phyloP scores from a whole-genome alignment of 1,140 invertebrate genomes.

The Cotesia vestalis region DNA sequence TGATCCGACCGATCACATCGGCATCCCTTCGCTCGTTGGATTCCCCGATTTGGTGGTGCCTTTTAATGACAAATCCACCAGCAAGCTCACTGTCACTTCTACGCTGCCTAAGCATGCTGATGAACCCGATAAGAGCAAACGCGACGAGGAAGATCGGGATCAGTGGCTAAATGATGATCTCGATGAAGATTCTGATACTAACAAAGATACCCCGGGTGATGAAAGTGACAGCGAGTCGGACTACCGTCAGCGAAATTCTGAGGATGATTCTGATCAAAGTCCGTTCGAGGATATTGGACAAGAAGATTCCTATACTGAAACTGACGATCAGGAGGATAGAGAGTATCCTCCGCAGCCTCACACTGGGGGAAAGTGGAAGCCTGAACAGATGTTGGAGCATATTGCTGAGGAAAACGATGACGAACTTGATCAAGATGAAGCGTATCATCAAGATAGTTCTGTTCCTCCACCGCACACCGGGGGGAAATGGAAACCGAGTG shows the following conservation, averaged over 20 bases:
- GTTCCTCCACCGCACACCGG: conserved; percentile 74
- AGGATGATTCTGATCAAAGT: conserved; percentile 69
- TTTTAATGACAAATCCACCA: conserved; percentile 46
- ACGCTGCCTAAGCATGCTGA: background rate
- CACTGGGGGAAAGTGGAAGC: conserved; percentile 76
- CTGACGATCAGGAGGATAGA: conserved; percentile 55
- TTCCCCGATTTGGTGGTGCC: conserved; percentile 60
- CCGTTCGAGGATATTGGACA: conserved; percentile 52
- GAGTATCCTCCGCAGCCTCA: conserved; percentile 62
- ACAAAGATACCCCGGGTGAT: conserved; percentile 44
- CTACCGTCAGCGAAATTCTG: conserved; percentile 63
- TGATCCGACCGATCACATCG: conserved; percentile 58
- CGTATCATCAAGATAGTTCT: conserved; percentile 61
- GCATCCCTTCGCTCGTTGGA: conserved; percentile 59
- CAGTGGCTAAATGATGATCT: conserved; percentile 57
- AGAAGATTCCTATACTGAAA: conserved; percentile 60
- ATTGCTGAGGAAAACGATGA: conserved; percentile 53
- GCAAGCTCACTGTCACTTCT: background rate
- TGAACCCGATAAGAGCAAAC: conserved; percentile 42
- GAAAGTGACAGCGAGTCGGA: conserved; percentile 47
- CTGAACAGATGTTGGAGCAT: conserved; percentile 57
- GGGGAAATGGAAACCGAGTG: conserved; percentile 75
- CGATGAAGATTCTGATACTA: conserved; percentile 51
- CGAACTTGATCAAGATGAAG: conserved; percentile 49
- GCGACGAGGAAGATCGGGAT: conserved; percentile 50